Conservation (phyloP, 2,113 vertebrate species). For the Antennarius striatus region DNA sequence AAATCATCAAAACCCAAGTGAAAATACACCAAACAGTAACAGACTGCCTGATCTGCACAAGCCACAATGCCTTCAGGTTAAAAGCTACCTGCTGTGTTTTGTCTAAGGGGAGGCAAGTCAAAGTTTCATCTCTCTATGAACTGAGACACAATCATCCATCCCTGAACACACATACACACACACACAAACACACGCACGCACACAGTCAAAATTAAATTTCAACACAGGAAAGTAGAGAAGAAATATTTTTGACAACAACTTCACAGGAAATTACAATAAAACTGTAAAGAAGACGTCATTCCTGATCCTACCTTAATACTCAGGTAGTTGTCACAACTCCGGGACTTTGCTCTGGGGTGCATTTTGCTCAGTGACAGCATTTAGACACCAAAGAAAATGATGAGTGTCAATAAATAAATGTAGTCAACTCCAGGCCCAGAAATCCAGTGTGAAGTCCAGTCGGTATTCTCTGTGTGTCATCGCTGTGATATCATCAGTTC, state of each 20-base stretch:
- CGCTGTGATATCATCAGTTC: conserved; percentile 48
- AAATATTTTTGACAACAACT: background rate
- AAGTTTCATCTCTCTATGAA: conserved; percentile 38
- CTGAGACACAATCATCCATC: conserved; percentile 37
- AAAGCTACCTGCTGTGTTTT: conserved; percentile 34
- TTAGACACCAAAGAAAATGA: conserved; percentile 37
- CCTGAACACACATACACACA: conserved; percentile 5
- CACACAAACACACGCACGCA: background rate
- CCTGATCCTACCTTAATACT: conserved; percentile 77
- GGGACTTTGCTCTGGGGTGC: conserved; percentile 78
- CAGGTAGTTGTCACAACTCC: conserved; percentile 76
- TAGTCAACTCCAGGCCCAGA: conserved; percentile 24
- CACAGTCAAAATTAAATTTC: background rate
- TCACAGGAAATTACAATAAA: conserved; percentile 1
- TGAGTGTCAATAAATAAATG: conserved; percentile 18
- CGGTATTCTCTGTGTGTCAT: conserved; percentile 35
- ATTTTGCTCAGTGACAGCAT: conserved; percentile 74
- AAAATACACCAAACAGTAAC: background rate
- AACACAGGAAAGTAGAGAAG: background rate
- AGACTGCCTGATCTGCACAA: background rate
- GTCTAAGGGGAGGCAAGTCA: conserved; percentile 29
- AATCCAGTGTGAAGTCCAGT: conserved; percentile 31
- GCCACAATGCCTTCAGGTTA: conserved; percentile 2
- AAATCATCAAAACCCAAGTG: background rate
- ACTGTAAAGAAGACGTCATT: background rate